A percentile compares a stretch with the other conserved stretches of the same genome.
Evolutionary conservation across 64 coral and sea anemone genomes (phyloP).

Genomic region (Montipora sp.): DNA sequence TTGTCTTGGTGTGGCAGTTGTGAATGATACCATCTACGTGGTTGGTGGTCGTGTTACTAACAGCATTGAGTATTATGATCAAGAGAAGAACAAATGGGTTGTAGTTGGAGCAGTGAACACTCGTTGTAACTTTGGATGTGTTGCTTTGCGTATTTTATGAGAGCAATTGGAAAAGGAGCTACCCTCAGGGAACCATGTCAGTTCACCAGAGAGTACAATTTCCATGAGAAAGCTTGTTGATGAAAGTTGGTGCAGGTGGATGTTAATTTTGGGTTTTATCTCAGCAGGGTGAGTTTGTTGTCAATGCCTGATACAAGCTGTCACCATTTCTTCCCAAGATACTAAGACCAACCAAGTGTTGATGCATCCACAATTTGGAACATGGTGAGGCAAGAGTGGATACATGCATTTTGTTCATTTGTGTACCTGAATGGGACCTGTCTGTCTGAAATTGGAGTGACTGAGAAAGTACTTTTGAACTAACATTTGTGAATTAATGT

Average conservation of each 20-base stretch:
- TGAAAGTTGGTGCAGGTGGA: background rate
- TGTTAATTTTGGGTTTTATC: background rate
- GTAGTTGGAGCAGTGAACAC: slow-evolving; percentile 96
- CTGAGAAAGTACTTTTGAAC: too few species aligned
- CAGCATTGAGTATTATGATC: slow-evolving; percentile 96
- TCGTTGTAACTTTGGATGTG: slow-evolving; percentile 99
- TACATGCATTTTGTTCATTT: too few species aligned
- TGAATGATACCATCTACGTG: slow-evolving; percentile 97
- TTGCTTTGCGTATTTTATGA: slow-evolving; percentile 84
- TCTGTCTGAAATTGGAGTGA: too few species aligned
- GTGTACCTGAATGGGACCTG: too few species aligned
- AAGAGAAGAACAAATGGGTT: slow-evolving; percentile 86
- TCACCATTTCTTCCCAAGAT: background rate
- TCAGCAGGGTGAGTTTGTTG: background rate
- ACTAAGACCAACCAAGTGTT: background rate
- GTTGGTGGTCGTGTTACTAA: slow-evolving; percentile 96
- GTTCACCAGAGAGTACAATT: background rate
- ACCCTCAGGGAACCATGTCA: too few species aligned
- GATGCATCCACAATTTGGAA: background rate
- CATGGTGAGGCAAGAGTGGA: too few species aligned
- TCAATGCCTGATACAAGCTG: background rate
- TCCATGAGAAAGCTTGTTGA: background rate
- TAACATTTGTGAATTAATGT: too few species aligned
- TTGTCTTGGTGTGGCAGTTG: slow-evolving; percentile 96
- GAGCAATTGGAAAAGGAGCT: background rate